Evolutionary conservation across 2,113 vertebrate genomes (phyloP).

Genomic region (Athene noctua): DNA sequence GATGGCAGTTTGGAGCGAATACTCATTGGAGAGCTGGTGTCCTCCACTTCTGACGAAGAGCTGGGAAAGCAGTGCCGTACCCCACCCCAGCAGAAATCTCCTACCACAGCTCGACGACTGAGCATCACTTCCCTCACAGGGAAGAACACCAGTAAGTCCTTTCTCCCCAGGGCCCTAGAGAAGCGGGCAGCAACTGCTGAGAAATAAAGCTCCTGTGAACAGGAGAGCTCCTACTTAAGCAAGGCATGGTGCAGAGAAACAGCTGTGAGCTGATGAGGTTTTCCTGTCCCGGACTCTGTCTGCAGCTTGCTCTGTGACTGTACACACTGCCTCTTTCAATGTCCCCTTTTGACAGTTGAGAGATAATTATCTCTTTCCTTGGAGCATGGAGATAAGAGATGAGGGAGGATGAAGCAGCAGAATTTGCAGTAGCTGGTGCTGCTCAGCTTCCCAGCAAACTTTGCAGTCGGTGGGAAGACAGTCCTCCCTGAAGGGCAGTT

Average conservation of each 20-base stretch:
- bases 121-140: constrained; percentile 85
- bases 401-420: background rate
- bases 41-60: constrained; percentile 78
- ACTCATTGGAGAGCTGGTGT: constrained; percentile 87
- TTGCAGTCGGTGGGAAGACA: background rate
- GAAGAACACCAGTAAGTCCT: constrained; percentile 79
- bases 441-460: background rate
- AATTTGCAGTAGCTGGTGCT: background rate
- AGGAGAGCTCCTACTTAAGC: background rate
- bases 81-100: constrained; percentile 87
- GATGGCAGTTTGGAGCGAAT: constrained; percentile 92
- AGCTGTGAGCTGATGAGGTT: background rate
- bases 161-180: background rate
- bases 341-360: background rate
- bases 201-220: background rate
- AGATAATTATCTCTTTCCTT: background rate
- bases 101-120: constrained; percentile 77
- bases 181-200: background rate
- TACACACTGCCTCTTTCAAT: background rate
- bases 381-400: background rate
- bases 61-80: constrained; percentile 82
- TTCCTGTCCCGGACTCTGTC: background rate
- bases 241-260: background rate
- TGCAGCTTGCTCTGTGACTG: background rate
- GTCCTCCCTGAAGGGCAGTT: background rate